Evolutionary conservation across 2,888 invertebrate species (phyloP).

Genomic region (Therioaphis trifolii): DNA sequence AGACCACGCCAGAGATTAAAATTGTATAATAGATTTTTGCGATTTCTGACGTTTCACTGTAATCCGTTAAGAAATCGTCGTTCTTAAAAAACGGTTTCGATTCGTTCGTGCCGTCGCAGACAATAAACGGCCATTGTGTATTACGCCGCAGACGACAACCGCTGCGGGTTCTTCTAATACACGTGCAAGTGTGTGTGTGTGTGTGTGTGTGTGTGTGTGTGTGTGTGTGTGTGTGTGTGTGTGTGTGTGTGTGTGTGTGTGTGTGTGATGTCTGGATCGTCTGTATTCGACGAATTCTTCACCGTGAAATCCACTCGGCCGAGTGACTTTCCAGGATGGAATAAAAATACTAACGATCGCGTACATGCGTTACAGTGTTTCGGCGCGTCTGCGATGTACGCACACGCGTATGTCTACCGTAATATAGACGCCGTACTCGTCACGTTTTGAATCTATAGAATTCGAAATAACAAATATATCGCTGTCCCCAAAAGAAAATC

Average conservation of each 20-base stretch:
- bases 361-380: no score
- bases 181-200: no score
- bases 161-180: no score
- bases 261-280: not conserved
- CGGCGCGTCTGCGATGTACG: no score
- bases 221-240: no score
- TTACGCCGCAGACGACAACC: not conserved
- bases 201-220: no score
- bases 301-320: not conserved
- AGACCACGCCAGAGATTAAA: not conserved
- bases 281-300: not conserved
- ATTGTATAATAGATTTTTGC: not conserved
- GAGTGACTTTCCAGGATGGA: not conserved
- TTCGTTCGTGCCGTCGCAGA: slow-evolving; percentile 32
- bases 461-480: no score
- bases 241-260: no score
- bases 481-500: no score
- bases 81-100: not conserved
- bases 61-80: slow-evolving; percentile 6
- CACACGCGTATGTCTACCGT: no score
- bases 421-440: no score
- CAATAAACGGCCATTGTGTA: slow-evolving; percentile 27
- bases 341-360: not conserved
- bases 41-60: slow-evolving; percentile 16
- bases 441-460: no score